Conservation (phyloP, 2,113 vertebrate genomes). For the Macrotis lagotis region DNA sequence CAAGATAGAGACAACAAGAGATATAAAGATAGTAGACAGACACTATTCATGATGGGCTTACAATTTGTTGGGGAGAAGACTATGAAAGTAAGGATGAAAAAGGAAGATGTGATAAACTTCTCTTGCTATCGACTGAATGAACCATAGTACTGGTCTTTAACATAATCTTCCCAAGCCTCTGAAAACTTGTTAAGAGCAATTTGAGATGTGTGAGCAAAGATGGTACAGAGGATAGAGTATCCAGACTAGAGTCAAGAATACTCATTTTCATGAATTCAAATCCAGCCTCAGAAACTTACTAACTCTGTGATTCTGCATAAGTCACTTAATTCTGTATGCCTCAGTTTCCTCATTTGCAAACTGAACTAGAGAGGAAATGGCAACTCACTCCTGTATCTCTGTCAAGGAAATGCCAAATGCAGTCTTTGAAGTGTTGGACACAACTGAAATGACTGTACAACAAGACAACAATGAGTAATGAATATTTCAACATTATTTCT, state of each 20-base stretch:
- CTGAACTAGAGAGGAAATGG: not conserved
- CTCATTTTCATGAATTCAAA: not conserved
- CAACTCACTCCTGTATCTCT: not conserved
- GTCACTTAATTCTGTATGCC: not conserved
- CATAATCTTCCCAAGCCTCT: not conserved
- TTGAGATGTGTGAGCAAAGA: not conserved
- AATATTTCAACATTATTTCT: not conserved
- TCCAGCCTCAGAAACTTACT: not conserved
- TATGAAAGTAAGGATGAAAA: not conserved
- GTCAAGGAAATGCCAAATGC: not conserved
- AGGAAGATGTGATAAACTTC: not conserved
- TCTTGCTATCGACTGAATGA: not conserved
- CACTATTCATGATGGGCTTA: not conserved
- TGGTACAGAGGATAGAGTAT: too few species aligned
- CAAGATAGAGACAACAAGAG: too few species aligned
- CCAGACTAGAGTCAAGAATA: not conserved
- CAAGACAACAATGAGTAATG: not conserved
- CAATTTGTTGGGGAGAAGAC: not conserved
- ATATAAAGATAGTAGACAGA: not conserved
- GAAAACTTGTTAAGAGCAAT: not conserved
- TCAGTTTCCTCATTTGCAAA: not conserved
- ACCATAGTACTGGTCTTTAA: not conserved
- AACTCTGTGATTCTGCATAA: not conserved
- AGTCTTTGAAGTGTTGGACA: not conserved
- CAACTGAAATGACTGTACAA: not conserved